Evolutionary conservation across 2,797 vertebrate genomes (phyloP).

Genomic region (Oreonectes daqikongensis): DNA sequence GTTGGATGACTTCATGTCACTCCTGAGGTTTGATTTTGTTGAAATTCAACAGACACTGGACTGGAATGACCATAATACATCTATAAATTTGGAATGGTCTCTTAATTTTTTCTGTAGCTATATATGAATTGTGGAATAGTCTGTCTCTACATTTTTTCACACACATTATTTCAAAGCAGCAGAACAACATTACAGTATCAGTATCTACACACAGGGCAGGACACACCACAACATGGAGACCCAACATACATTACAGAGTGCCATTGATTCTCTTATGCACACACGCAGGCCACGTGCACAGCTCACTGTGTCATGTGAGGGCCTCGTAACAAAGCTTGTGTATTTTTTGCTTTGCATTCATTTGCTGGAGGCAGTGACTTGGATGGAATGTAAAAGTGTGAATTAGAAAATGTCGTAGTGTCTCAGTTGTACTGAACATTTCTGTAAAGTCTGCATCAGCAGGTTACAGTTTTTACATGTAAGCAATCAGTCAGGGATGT

Average conservation of each 20-base stretch:
- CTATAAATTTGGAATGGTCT: no score
- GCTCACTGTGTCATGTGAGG: conserved; percentile 70
- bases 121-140: no score
- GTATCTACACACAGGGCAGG: background rate
- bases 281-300: conserved; percentile 64
- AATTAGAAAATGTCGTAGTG: background rate
- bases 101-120: no score
- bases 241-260: conserved; percentile 46
- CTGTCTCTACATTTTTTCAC: background rate
- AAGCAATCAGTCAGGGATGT: background rate
- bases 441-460: background rate
- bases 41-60: no score
- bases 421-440: background rate
- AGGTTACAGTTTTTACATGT: background rate
- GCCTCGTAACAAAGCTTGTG: conserved; percentile 51
- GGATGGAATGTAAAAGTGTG: background rate
- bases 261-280: conserved; percentile 40
- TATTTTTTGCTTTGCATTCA: conserved; percentile 27
- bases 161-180: background rate
- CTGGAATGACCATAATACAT: no score
- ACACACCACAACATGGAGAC: conserved; percentile 24
- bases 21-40: no score
- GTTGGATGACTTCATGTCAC: no score
- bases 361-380: background rate
- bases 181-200: background rate